Percentiles rank a stretch among this genome's conserved stretches.
Conservation (phyloP, 2,113 vertebrate species). For the Anas platyrhynchos region DNA sequence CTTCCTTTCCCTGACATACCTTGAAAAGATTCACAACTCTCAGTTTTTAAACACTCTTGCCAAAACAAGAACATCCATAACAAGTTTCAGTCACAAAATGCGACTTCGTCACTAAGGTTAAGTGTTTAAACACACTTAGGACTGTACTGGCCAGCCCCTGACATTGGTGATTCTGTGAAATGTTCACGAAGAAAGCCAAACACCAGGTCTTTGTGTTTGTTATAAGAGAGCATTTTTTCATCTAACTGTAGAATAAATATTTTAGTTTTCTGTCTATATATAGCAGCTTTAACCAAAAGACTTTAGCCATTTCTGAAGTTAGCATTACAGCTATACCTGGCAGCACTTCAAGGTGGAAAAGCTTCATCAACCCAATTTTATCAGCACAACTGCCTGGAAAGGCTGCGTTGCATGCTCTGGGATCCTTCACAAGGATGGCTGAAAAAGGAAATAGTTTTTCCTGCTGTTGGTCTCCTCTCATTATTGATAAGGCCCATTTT, state of each 20-base stretch:
- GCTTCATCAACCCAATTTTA: not conserved
- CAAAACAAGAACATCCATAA: not conserved
- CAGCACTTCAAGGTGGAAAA: not conserved
- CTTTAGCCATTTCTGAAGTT: not conserved
- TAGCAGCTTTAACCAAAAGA: not conserved
- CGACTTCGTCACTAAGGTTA: not conserved
- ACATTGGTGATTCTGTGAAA: not conserved
- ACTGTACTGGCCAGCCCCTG: not conserved
- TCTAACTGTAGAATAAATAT: not conserved
- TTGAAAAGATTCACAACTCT: not conserved
- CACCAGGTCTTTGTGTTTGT: not conserved
- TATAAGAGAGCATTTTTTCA: not conserved
- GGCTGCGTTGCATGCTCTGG: not conserved
- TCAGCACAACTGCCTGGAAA: not conserved
- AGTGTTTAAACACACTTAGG: not conserved
- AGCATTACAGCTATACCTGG: not conserved
- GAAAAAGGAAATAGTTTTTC: not conserved
- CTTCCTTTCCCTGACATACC: not conserved
- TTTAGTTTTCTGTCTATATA: not conserved
- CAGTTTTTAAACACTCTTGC: not conserved
- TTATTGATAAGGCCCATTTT: not conserved
- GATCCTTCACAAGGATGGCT: not conserved
- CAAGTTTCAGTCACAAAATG: not conserved
- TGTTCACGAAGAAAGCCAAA: not conserved
- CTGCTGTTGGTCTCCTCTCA: not conserved